phyloP scores from a whole-genome alignment of 1,140 invertebrate species.

The Procambarus clarkii region DNA sequence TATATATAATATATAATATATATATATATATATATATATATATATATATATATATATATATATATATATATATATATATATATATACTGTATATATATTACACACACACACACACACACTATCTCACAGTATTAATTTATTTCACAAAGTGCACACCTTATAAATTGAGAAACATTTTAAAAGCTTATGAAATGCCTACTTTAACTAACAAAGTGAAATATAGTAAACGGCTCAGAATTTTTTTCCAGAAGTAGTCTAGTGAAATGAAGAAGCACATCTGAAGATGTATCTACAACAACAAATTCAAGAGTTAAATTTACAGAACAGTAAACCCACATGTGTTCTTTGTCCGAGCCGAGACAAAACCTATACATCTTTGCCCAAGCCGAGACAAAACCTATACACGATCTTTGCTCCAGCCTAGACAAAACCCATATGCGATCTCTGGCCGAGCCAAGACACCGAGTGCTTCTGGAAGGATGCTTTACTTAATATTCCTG shows the following conservation, averaged over 20 bases:
- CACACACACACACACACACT: background rate
- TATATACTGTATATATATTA: too few species aligned
- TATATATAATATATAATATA: too few species aligned
- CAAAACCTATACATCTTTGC: background rate
- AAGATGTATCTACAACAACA: background rate
- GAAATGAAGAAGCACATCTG: background rate
- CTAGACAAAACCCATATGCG: background rate
- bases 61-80: background rate
- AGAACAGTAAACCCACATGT: background rate
- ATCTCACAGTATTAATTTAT: background rate
- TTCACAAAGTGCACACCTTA: background rate
- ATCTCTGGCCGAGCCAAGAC: background rate
- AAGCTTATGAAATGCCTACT: background rate
- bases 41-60: too few species aligned
- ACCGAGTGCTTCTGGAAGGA: background rate
- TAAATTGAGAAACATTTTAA: background rate
- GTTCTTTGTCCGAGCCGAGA: background rate
- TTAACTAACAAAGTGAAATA: background rate
- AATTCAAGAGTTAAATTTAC: background rate
- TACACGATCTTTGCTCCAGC: too few species aligned
- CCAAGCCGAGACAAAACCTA: too few species aligned
- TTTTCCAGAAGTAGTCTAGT: background rate
- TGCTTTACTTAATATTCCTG: background rate
- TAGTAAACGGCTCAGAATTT: background rate
- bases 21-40: too few species aligned